Evolutionary conservation across 2,888 invertebrate species (phyloP).

Genomic region (Osmoderma eremita): DNA sequence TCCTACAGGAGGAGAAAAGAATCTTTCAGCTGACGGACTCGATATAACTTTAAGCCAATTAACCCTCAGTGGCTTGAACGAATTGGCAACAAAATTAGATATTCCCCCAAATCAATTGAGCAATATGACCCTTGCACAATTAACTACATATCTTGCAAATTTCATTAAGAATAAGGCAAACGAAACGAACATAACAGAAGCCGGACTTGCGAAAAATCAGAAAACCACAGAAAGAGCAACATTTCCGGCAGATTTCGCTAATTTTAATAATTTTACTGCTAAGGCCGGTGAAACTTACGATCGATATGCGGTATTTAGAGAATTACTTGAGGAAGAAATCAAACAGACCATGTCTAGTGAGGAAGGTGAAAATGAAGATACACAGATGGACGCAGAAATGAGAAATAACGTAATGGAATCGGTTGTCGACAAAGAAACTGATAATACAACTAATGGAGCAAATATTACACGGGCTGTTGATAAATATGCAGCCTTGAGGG

Average conservation of each 20-base stretch:
- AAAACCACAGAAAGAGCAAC: constrained; percentile 50
- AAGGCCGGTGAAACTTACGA: constrained; percentile 68
- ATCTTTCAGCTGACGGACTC: constrained; percentile 63
- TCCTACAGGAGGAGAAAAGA: constrained; percentile 43
- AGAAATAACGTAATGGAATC: constrained; percentile 43
- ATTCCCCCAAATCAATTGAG: constrained; percentile 83
- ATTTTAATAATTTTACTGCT: constrained; percentile 64
- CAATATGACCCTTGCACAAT: constrained; percentile 86
- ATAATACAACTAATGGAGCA: constrained; percentile 14
- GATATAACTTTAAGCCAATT: constrained; percentile 86
- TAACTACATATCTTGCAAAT: constrained; percentile 81
- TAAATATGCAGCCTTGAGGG: constrained; percentile 83
- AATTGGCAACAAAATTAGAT: constrained; percentile 78
- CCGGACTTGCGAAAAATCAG: constrained; percentile 46
- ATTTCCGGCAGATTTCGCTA: constrained; percentile 75
- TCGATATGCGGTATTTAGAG: constrained; percentile 88
- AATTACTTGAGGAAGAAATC: constrained; percentile 81
- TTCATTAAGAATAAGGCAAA: constrained; percentile 64
- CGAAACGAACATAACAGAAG: constrained; percentile 49
- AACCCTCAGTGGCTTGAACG: constrained; percentile 83
- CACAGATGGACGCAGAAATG: constrained; percentile 56
- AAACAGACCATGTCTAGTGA: constrained; percentile 65
- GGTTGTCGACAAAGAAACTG: constrained; percentile 20
- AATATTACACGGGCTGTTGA: constrained; percentile 67
- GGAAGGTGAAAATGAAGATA: constrained; percentile 57